These are phyloP conservation scores for Ceramica pisi DNA, from an alignment of 2,888 invertebrate genomes.

Conservation along the genomic window DNA sequence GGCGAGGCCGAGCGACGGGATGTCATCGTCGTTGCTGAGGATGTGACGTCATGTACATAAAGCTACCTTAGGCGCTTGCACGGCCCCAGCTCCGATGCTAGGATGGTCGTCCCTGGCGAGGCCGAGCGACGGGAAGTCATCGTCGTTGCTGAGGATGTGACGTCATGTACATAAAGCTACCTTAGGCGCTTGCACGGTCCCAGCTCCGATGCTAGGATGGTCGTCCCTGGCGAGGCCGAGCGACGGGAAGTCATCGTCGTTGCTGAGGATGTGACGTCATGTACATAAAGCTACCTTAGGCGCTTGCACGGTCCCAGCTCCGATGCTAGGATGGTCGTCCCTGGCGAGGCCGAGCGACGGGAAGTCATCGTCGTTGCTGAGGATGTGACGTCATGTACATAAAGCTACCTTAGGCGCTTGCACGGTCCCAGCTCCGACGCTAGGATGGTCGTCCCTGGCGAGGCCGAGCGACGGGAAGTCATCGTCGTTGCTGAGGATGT, in stretches of 20 bases:
- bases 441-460: constrained; percentile 84
- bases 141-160: constrained; percentile 66
- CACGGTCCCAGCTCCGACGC: constrained; percentile 79
- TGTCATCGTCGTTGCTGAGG: constrained; percentile 72
- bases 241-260: constrained; percentile 77
- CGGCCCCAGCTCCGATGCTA: constrained; percentile 80
- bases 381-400: too few species aligned
- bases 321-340: constrained; percentile 86
- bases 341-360: constrained; percentile 74
- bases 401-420: constrained; percentile 84
- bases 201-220: constrained; percentile 85
- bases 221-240: constrained; percentile 80
- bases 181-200: constrained; percentile 82
- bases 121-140: constrained; percentile 77
- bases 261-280: too few species aligned
- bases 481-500: constrained; percentile 68
- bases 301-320: constrained; percentile 81
- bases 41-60: too few species aligned
- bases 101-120: constrained; percentile 84
- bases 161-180: constrained; percentile 68
- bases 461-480: constrained; percentile 77
- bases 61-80: constrained; percentile 85
- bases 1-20: constrained; percentile 74
- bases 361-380: constrained; percentile 73
- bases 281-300: constrained; percentile 78